phyloP scores from a whole-genome alignment of 2,797 vertebrate genomes.

The Lophius americanus region DNA sequence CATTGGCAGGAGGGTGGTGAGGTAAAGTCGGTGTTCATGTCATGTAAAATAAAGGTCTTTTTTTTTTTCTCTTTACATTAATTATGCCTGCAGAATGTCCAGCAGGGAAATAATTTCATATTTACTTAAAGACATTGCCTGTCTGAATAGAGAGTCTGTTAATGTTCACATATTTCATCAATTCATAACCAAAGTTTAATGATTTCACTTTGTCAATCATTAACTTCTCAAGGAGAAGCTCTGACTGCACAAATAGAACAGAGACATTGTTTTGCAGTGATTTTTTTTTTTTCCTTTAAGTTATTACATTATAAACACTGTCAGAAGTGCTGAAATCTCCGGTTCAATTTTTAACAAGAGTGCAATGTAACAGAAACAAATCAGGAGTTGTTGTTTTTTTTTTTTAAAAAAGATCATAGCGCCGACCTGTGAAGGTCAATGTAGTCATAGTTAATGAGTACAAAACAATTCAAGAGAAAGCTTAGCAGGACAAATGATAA shows the following conservation, averaged over 20 bases:
- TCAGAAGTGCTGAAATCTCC: constrained; percentile 43
- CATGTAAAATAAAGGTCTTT: constrained; percentile 66
- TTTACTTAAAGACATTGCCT: constrained; percentile 22
- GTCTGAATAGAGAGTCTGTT: constrained; percentile 41
- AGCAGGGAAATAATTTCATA: constrained; percentile 35
- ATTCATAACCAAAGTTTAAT: constrained; percentile 56
- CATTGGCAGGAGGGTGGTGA: constrained; percentile 72
- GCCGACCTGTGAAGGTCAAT: constrained; percentile 33
- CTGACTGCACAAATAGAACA: constrained; percentile 27
- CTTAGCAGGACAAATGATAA: constrained; percentile 48
- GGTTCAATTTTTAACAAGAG: constrained; percentile 29
- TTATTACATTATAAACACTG: constrained; percentile 42
- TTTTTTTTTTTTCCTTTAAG: constrained; percentile 7
- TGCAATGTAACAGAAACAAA: constrained; percentile 49
- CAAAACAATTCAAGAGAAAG: constrained; percentile 60
- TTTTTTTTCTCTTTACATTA: constrained; percentile 49
- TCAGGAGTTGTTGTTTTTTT: not conserved
- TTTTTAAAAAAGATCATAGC: constrained; percentile 29
- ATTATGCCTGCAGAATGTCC: constrained; percentile 51
- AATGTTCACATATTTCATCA: constrained; percentile 59
- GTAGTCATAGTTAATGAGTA: constrained; percentile 57
- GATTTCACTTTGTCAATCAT: constrained; percentile 49
- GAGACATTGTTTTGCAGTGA: constrained; percentile 33
- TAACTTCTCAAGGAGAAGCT: constrained; percentile 48
- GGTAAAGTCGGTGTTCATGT: constrained; percentile 75